A percentile compares a stretch with the other conserved stretches of the same genome.
Evolutionary conservation across 2,113 vertebrate genomes (phyloP).

Genomic region (Oostethus manadensis): DNA sequence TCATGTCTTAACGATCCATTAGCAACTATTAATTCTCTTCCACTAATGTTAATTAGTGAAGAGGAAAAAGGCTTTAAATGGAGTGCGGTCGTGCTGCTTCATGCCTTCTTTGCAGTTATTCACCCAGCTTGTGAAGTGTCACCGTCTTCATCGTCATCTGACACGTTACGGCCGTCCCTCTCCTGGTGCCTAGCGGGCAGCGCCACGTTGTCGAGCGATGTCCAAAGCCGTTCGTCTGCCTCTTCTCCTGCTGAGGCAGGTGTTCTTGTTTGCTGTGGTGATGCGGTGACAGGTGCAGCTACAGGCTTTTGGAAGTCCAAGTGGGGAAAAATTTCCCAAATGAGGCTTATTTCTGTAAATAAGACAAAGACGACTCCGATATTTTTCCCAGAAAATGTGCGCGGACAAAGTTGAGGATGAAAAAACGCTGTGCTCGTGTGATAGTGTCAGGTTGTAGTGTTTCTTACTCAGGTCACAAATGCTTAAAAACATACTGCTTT

Average conservation of each 20-base stretch:
- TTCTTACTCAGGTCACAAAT: too few relatives aligned
- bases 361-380: neutral
- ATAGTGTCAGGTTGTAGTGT: too few relatives aligned
- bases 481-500: too few relatives aligned
- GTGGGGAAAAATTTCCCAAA: conserved; percentile 8
- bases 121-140: conserved; percentile 26
- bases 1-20: conserved; percentile 18
- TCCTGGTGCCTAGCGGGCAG: neutral
- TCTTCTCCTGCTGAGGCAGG: neutral
- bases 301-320: conserved; percentile 20
- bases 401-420: neutral
- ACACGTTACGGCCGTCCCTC: conserved; percentile 16
- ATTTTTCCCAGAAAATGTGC: neutral
- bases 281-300: conserved; percentile 10
- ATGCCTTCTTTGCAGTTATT: conserved; percentile 32
- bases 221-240: conserved; percentile 11
- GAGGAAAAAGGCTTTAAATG: conserved; percentile 18
- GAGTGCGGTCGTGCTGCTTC: conserved; percentile 50
- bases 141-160: conserved; percentile 36
- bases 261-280: conserved; percentile 12
- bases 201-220: too few relatives aligned
- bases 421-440: neutral
- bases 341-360: conserved; percentile 1
- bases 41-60: conserved; percentile 38
- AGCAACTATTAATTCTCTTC: conserved; percentile 41